phyloP scores from a whole-genome alignment of 2,888 invertebrate genomes.

The Amaurobius ferox region DNA sequence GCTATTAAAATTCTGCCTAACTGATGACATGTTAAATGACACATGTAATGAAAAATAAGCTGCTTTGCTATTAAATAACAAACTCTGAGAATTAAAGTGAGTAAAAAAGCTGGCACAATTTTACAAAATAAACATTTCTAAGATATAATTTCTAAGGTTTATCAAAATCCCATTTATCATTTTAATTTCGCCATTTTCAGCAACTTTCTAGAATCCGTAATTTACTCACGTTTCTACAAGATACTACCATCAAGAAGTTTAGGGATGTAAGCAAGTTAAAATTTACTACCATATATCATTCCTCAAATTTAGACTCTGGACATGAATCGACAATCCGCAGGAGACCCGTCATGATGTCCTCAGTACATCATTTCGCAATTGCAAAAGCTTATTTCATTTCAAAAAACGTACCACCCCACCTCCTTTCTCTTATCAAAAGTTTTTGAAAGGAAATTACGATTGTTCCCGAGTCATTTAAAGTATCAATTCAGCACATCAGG shows the following conservation, averaged over 20 bases:
- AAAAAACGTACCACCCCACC: constrained; percentile 27
- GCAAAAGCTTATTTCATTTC: constrained; percentile 54
- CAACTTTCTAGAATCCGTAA: constrained; percentile 7
- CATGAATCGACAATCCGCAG: constrained; percentile 11
- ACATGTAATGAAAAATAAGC: too few relatives aligned
- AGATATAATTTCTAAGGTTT: too few relatives aligned
- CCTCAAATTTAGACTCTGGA: constrained; percentile 18
- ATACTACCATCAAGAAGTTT: not conserved
- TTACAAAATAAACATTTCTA: too few relatives aligned
- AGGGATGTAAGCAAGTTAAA: not conserved
- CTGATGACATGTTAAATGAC: too few relatives aligned
- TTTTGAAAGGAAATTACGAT: constrained; percentile 55
- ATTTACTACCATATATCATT: not conserved
- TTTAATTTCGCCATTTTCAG: not conserved
- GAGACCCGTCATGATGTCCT: constrained; percentile 16
- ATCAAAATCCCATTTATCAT: too few relatives aligned
- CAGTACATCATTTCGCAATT: constrained; percentile 3
- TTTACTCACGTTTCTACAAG: not conserved
- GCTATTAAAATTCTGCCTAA: too few relatives aligned
- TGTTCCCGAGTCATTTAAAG: constrained; percentile 59
- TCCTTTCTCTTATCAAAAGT: constrained; percentile 20
- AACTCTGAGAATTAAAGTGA: too few relatives aligned
- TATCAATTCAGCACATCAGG: constrained; percentile 53
- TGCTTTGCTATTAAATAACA: too few relatives aligned
- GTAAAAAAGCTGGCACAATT: too few relatives aligned